A percentile compares a stretch with the other conserved stretches of the same genome.
These are phyloP conservation scores for Burhinus bistriatus DNA, from an alignment of 2,113 vertebrate genomes.

Conservation along the genomic window DNA sequence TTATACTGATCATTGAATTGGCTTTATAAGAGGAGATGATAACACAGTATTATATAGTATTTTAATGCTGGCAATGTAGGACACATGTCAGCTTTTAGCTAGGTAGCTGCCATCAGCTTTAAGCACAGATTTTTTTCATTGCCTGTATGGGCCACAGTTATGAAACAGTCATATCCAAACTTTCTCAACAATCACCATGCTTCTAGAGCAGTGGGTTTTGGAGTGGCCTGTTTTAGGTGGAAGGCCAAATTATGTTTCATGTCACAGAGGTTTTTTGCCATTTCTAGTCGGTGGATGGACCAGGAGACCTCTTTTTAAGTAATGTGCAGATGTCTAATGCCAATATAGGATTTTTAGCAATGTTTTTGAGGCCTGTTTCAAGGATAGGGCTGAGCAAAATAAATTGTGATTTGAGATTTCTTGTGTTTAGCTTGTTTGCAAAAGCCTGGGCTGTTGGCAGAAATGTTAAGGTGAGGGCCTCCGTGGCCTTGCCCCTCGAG, in stretches of 20 bases:
- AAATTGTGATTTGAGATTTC: background rate
- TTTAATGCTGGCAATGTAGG: background rate
- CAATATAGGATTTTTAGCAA: background rate
- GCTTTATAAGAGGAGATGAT: background rate
- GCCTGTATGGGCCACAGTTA: background rate
- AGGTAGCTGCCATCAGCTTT: background rate
- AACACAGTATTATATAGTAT: background rate
- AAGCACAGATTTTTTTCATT: background rate
- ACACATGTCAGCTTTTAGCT: background rate
- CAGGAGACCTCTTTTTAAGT: background rate
- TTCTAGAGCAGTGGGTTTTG: background rate
- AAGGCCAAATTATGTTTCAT: accelerated
- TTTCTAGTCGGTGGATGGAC: background rate
- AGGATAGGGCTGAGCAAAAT: background rate
- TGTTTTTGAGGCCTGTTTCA: background rate
- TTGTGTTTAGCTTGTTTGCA: background rate
- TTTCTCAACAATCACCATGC: accelerated
- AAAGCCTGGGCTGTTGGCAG: background rate
- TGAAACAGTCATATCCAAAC: background rate
- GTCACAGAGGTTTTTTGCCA: background rate
- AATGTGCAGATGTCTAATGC: background rate
- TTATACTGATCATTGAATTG: background rate
- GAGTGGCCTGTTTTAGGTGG: background rate
- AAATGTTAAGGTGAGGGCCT: background rate
- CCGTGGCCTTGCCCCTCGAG: background rate